Base-by-base conservation (phyloP, 2,113 vertebrate species). In the Jacana jacana region DNA sequence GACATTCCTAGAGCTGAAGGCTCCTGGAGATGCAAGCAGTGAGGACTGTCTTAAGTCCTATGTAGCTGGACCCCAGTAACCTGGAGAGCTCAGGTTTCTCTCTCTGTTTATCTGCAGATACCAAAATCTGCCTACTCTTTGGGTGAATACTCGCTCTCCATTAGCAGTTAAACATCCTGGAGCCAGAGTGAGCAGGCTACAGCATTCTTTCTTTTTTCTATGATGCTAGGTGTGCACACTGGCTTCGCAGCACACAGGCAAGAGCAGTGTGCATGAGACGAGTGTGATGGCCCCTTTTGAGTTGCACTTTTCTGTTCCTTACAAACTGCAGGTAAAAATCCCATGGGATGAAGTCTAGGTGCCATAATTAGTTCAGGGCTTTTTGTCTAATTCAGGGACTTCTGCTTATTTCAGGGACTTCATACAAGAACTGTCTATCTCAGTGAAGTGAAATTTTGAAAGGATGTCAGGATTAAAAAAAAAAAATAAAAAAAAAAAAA, bases 241-340 rank as follows among this genome's bases (percentile, higher is more conserved):
- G 35, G 30, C 30, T 54, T 39, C 0, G 3, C 44, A 72, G 63
- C 30, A 12, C 0, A 0, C 20, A 48, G 51, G 16, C 13, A 37
- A 71, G 17, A 24, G 28, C 55, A 81, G 27, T 0, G 1, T 7
- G 4, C 0, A 1, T 0, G 3, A 61, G 40, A 39, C 14, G 12
- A 30, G 23, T 1, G 1, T 13, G 27, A 33, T 14, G 1, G 2
- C 7, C 25, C 13, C 24, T 11, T 46, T 51, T 5, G 15, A 52
- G 65, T 24, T 0, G 0, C 39, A 5, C 19, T 35, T 33, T 54
- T 72, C 58, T 60, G 10, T 13, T 60, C 44, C 51, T 54, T 35
- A 9, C 11, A 78, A 51, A 46, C 13, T 31, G 25, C 2, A 7
- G 37, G 57, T 39, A 65, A 10, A 40, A 66, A 60, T 39, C 23